A percentile compares a stretch with the other conserved stretches of the same genome.
These are phyloP conservation scores for Habropoda laboriosa DNA, from an alignment of 1,140 invertebrate species.

Conservation along the genomic window DNA sequence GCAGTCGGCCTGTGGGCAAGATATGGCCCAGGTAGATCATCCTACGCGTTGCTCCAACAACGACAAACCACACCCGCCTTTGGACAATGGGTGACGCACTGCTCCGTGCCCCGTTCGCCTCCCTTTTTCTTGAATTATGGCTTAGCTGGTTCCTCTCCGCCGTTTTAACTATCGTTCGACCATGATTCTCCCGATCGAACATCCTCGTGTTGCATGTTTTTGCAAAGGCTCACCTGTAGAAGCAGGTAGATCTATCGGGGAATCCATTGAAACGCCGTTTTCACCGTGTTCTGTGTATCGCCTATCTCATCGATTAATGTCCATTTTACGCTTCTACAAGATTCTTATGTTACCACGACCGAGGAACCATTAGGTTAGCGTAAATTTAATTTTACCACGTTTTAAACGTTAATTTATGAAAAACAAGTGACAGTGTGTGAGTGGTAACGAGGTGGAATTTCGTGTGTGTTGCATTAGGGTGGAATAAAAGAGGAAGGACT, in stretches of 20 bases:
- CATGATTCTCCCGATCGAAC: constrained; percentile 41
- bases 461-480: no score
- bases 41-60: constrained; percentile 69
- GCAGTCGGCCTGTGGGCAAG: constrained; percentile 32
- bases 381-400: no score
- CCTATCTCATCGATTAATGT: background rate
- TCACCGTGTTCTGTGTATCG: background rate
- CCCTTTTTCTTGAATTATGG: constrained; percentile 67
- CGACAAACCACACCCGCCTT: constrained; percentile 69
- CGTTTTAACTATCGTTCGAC: constrained; percentile 52
- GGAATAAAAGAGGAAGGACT: no score
- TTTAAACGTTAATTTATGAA: no score
- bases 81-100: constrained; percentile 70
- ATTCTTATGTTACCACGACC: no score
- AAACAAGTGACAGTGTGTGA: no score
- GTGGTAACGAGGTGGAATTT: no score
- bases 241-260: constrained; percentile 32
- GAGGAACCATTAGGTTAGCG: no score
- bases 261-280: background rate
- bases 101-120: constrained; percentile 39
- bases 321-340: background rate
- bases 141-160: constrained; percentile 48
- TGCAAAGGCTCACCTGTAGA: constrained; percentile 9
- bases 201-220: constrained; percentile 34
- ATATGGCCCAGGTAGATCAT: constrained; percentile 66